Percentiles rank a stretch among this genome's conserved stretches.
Evolutionary conservation across 2,113 vertebrate genomes (phyloP).

Genomic region (Myocastor coypus): DNA sequence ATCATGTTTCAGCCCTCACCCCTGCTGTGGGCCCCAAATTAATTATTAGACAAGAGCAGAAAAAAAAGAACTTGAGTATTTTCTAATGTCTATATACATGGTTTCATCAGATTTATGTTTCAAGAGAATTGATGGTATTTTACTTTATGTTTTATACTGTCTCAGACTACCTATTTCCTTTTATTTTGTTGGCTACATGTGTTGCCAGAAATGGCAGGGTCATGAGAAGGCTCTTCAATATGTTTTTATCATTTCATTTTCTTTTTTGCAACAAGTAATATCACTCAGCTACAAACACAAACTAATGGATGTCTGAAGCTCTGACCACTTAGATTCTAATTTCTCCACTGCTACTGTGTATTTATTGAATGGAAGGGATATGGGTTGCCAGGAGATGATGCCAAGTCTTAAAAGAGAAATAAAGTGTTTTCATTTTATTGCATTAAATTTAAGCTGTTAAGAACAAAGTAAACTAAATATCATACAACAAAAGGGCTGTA

Average conservation of each 20-base stretch:
- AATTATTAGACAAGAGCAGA: not conserved
- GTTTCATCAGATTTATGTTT: not conserved
- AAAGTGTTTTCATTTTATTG: not conserved
- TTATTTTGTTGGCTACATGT: not conserved
- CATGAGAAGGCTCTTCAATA: not conserved
- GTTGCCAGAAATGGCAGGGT: rapidly evolving
- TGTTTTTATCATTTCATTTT: not conserved
- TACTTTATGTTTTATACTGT: not conserved
- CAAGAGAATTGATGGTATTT: not conserved
- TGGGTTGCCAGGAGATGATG: not conserved
- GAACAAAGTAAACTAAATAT: not conserved
- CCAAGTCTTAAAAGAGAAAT: not conserved
- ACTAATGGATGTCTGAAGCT: not conserved
- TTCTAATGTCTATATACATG: not conserved
- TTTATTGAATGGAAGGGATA: not conserved
- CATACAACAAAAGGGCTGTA: not conserved
- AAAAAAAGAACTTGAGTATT: not conserved
- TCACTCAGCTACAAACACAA: not conserved
- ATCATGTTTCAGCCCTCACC: not conserved
- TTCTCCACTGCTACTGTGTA: rapidly evolving
- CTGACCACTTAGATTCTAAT: not conserved
- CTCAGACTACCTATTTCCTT: not conserved
- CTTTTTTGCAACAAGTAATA: not conserved
- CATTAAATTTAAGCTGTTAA: not conserved
- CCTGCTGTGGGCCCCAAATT: not conserved